Evolutionary conservation across 2,888 invertebrate species (phyloP).

Genomic region (Andricus curvator): DNA sequence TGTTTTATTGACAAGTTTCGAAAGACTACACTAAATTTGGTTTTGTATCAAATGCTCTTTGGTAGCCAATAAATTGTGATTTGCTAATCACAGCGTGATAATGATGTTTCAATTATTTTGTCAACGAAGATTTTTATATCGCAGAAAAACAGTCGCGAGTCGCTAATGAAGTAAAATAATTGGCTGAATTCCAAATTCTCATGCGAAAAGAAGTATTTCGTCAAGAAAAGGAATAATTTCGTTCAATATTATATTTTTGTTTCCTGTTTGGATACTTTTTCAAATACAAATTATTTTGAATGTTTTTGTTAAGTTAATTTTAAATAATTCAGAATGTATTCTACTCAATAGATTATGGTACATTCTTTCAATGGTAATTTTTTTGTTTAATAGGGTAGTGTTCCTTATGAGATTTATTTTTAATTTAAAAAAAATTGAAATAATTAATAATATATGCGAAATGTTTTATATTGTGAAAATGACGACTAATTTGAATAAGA

Average conservation of each 20-base stretch:
- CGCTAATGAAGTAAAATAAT: constrained; percentile 4
- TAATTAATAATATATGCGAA: too few relatives aligned
- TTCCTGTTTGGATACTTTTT: too few relatives aligned
- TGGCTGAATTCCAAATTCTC: background rate
- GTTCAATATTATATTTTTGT: background rate
- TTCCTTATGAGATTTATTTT: too few relatives aligned
- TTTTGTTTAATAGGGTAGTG: too few relatives aligned
- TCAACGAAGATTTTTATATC: background rate
- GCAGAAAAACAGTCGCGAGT: background rate
- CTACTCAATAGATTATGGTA: too few relatives aligned
- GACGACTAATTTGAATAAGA: too few relatives aligned
- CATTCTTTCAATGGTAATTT: too few relatives aligned
- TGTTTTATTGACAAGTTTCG: constrained; percentile 6
- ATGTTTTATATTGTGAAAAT: too few relatives aligned
- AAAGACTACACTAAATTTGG: background rate
- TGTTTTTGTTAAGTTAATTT: too few relatives aligned
- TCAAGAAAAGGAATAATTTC: background rate
- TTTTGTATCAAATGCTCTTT: constrained; percentile 9
- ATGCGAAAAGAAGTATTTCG: background rate
- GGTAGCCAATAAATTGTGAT: background rate
- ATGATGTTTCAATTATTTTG: background rate
- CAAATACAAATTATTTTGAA: too few relatives aligned
- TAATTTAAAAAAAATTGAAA: too few relatives aligned
- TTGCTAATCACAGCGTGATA: background rate
- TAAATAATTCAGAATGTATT: too few relatives aligned